Evolutionary conservation across 1,140 invertebrate species (phyloP), one percentile per base, ranked within the genome.

Genomic region (Heterodera carotae): DNA sequence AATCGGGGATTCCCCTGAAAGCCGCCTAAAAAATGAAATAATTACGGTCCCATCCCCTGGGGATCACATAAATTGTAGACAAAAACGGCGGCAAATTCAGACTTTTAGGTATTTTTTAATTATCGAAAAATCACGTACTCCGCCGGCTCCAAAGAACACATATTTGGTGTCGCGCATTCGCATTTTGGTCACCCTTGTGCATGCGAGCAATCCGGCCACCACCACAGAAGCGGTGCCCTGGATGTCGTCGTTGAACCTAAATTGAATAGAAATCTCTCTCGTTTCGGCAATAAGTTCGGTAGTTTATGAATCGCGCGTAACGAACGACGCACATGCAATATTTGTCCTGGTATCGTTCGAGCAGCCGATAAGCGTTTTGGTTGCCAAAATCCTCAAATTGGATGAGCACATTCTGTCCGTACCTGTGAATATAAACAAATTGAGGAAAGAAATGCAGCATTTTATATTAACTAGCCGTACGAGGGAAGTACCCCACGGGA

Each of bases 351-450:
- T 96, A 97, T 87, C 93, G 95, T 77, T 94, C 92, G 70, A 97
- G 87, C 81, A 97, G 92, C 69, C 93, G 91, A 90, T 94, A 95
- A 60, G 95, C 95, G 89, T 97, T 97, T 81, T 92, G 91, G 85
- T 95, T 93, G 33, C 93, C 95, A 88, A 98, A 98, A 89, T 98
- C 96, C 91, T 98, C 95, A 89, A 97, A 97, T 91, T 97, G 90
- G 68, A 91, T 89, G 27, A 90, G 60, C 27, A 80, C 78, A 60
- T 80, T 69, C 31, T 72, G 64, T 2, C 80, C 79, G 34, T 71
- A 73, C 36, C 71, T 84, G 64, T 48, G 64, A 72, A 36, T 22
- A 5, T 10, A 0, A 75, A 8, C 18, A 22, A 2, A 43, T 77
- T 12, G 15, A 18, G 0, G 31, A 69, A 29, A 75, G 60, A 75